These are phyloP conservation scores for Alosa sapidissima DNA, from an alignment of 2,797 vertebrate species.

Conservation along the genomic window DNA sequence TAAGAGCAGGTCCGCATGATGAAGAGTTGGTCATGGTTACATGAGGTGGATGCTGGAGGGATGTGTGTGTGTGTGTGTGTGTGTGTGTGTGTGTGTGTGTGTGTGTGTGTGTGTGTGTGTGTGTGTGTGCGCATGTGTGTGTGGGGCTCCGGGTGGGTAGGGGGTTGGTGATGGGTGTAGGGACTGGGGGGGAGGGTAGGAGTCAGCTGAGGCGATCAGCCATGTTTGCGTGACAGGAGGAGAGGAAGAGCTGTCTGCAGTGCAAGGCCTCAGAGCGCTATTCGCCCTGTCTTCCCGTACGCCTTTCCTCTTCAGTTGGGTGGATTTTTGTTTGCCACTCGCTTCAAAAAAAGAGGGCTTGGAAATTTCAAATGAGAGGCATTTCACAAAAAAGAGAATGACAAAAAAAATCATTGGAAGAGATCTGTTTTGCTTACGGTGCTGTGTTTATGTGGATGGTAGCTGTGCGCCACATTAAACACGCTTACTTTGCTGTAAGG, in stretches of 20 bases:
- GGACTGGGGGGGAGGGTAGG: not conserved
- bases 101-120: too few species aligned
- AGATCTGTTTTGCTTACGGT: not conserved
- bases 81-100: too few species aligned
- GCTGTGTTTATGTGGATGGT: constrained; percentile 2
- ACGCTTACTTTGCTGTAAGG: not conserved
- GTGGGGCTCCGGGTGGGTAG: too few species aligned
- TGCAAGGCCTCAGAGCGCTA: constrained; percentile 1
- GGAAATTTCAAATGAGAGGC: not conserved
- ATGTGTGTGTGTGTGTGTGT: too few species aligned
- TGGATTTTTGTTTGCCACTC: not conserved
- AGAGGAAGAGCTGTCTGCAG: not conserved
- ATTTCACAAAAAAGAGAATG: not conserved
- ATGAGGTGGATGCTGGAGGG: constrained; percentile 1
- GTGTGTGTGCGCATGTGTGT: too few species aligned
- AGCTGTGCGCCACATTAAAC: not conserved
- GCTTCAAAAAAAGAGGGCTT: not conserved
- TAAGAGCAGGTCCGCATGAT: constrained; percentile 36
- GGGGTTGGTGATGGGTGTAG: not conserved
- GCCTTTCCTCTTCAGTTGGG: not conserved
- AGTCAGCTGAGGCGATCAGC: constrained; percentile 18
- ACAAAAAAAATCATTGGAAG: not conserved
- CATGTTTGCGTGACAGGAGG: not conserved
- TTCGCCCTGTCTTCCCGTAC: not conserved
- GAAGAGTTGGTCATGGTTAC: constrained; percentile 5